These are phyloP conservation scores for Ectobius pallidus DNA, from an alignment of 2,888 invertebrate genomes.

Conservation along the genomic window DNA sequence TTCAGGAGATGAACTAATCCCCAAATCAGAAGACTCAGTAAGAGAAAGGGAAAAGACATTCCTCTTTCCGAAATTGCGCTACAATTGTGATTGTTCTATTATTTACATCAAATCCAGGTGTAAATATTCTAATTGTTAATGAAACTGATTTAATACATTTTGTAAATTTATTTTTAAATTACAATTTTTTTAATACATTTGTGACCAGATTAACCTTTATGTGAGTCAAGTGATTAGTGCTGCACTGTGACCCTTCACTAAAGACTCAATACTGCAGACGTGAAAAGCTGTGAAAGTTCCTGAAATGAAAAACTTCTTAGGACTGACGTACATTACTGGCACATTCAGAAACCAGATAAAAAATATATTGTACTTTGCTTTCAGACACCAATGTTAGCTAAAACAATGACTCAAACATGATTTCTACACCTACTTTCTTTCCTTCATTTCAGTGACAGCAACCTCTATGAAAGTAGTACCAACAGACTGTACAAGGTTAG, in stretches of 20 bases:
- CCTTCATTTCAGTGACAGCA: slow-evolving; percentile 9
- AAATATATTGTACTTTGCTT: slow-evolving; percentile 19
- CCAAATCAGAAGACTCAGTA: too few species aligned
- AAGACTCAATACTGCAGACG: not conserved
- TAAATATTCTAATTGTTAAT: not conserved
- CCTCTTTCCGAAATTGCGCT: too few species aligned
- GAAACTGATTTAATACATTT: slow-evolving; percentile 41
- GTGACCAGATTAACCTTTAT: slow-evolving; percentile 43
- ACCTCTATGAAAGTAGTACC: not conserved
- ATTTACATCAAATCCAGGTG: not conserved
- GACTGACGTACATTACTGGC: not conserved
- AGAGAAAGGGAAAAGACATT: too few species aligned
- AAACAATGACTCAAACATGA: not conserved
- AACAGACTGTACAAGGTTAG: not conserved
- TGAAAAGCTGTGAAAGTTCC: not conserved
- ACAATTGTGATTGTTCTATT: not conserved
- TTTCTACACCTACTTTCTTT: not conserved
- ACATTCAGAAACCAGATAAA: not conserved
- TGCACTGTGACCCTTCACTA: not conserved
- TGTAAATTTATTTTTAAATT: not conserved
- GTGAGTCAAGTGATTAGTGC: not conserved
- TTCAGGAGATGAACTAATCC: too few species aligned
- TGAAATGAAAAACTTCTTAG: not conserved
- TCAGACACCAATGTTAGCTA: not conserved
- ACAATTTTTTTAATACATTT: slow-evolving; percentile 47